A percentile compares a stretch with the other conserved stretches of the same genome.
phyloP scores from a whole-genome alignment of 2,797 vertebrate species.

The Ataeniobius toweri region DNA sequence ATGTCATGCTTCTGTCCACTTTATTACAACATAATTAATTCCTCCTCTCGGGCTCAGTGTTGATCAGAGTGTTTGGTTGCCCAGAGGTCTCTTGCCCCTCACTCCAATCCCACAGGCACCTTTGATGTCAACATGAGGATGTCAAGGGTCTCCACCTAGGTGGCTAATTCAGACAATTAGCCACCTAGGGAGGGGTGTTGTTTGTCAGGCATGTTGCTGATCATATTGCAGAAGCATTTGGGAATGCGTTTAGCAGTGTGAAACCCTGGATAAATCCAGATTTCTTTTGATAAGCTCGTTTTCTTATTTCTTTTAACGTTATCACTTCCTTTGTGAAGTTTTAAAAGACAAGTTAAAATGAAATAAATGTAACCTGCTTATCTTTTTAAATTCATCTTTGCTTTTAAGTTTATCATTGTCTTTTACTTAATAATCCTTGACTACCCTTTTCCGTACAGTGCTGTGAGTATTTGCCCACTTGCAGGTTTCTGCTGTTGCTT shows the following conservation, averaged over 20 bases:
- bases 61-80: conserved; percentile 16
- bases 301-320: not conserved
- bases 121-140: conserved; percentile 34
- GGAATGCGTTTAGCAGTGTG: conserved; percentile 1
- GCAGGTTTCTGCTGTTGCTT: not conserved
- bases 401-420: not conserved
- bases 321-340: not conserved
- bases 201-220: conserved; percentile 41
- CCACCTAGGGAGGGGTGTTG: conserved; percentile 19
- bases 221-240: conserved; percentile 25
- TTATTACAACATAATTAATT: conserved; percentile 55
- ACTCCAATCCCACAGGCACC: not conserved
- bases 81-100: not conserved
- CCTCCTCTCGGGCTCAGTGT: conserved; percentile 16
- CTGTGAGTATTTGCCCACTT: not conserved
- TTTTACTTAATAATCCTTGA: no score
- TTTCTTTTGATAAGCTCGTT: not conserved
- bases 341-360: not conserved
- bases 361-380: no score
- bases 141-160: conserved; percentile 25
- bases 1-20: conserved; percentile 42
- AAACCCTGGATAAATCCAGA: not conserved
- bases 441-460: not conserved
- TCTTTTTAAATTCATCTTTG: no score
- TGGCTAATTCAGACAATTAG: conserved; percentile 45